Percentiles rank a stretch among this genome's conserved stretches.
phyloP scores from a whole-genome alignment of 2,888 invertebrate species.

The Gasteruption jaculator region DNA sequence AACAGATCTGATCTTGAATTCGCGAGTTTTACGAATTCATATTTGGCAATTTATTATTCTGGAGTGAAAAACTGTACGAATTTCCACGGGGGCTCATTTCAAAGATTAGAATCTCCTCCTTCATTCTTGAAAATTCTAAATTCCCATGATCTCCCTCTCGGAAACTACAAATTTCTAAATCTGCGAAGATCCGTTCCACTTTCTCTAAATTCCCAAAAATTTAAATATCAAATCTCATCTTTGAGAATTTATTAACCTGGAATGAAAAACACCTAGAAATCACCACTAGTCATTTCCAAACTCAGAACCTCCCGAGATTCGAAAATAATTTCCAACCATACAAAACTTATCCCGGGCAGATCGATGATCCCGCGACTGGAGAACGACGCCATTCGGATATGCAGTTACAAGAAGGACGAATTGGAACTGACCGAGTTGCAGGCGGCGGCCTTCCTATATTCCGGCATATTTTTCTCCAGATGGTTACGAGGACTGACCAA shows the following conservation, averaged over 20 bases:
- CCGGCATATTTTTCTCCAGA: conserved; percentile 50
- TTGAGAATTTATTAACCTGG: not conserved
- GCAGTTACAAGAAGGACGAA: conserved; percentile 41
- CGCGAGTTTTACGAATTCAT: too few relatives aligned
- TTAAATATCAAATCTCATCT: conserved; percentile 1
- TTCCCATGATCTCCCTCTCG: too few relatives aligned
- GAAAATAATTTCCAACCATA: not conserved
- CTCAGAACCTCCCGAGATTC: too few relatives aligned
- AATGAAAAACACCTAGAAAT: too few relatives aligned
- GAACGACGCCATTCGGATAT: conserved; percentile 48
- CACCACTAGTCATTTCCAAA: too few relatives aligned
- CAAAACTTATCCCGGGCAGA: too few relatives aligned
- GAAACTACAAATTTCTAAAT: not conserved
- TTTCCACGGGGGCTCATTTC: too few relatives aligned
- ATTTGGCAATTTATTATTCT: too few relatives aligned
- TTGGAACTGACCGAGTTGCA: conserved; percentile 52
- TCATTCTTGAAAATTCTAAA: too few relatives aligned
- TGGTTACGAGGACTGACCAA: conserved; percentile 45
- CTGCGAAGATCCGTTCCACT: not conserved
- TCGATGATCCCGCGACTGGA: conserved; percentile 44
- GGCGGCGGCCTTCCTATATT: conserved; percentile 51
- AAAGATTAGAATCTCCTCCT: too few relatives aligned
- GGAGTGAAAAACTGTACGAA: too few relatives aligned
- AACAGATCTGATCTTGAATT: too few relatives aligned
- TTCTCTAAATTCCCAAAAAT: not conserved